phyloP scores from a whole-genome alignment of 2,888 invertebrate genomes.

The Hypolimnas misippus region DNA sequence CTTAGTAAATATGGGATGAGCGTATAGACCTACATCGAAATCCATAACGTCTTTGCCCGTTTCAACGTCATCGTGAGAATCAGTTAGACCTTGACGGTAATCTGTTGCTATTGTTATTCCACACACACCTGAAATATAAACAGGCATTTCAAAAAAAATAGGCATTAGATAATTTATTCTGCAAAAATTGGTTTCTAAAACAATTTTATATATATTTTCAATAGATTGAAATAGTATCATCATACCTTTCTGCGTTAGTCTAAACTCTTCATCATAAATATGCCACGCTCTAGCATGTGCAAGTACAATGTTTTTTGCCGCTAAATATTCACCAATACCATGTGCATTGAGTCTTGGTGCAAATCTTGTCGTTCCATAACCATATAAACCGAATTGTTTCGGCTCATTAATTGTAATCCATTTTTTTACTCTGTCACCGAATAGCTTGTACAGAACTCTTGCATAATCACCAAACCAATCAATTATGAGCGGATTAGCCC shows the following conservation, averaged over 20 bases:
- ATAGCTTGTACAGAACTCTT: constrained; percentile 67
- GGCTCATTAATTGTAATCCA: constrained; percentile 87
- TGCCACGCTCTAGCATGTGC: constrained; percentile 84
- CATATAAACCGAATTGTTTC: constrained; percentile 62
- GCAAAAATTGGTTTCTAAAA: too few relatives aligned
- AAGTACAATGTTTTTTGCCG: constrained; percentile 74
- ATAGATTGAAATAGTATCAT: too few relatives aligned
- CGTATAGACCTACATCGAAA: constrained; percentile 66
- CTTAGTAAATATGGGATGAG: too few relatives aligned
- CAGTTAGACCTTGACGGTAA: constrained; percentile 56
- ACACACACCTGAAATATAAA: constrained; percentile 52
- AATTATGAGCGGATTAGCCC: constrained; percentile 71
- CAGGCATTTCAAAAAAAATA: background rate
- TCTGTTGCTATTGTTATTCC: constrained; percentile 69
- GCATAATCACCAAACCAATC: constrained; percentile 81
- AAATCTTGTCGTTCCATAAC: constrained; percentile 69
- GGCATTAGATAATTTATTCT: too few relatives aligned
- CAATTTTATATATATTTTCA: too few relatives aligned
- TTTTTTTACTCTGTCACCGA: constrained; percentile 78
- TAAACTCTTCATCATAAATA: constrained; percentile 69
- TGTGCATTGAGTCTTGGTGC: constrained; percentile 68
- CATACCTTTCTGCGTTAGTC: constrained; percentile 57
- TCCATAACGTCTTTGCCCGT: constrained; percentile 59
- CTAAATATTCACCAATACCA: constrained; percentile 80
- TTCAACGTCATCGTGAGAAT: constrained; percentile 58